These are phyloP conservation scores for Prolemur simus DNA, from an alignment of 2,113 vertebrate species.

Conservation along the genomic window DNA sequence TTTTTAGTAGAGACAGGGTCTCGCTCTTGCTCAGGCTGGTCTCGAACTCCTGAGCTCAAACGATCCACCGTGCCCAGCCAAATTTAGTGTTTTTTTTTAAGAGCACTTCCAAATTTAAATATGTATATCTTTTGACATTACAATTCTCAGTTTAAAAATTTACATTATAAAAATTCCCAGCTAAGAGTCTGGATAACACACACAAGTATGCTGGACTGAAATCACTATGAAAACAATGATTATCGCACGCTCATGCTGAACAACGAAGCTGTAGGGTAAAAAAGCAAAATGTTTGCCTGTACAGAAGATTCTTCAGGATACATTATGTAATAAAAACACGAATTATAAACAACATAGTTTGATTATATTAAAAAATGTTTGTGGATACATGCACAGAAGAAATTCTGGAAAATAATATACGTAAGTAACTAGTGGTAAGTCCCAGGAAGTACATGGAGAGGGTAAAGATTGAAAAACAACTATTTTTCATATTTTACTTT, in stretches of 20 bases:
- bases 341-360: background rate
- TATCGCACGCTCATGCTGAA: background rate
- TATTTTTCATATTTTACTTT: slow-evolving; percentile 35
- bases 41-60: no score
- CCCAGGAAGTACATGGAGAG: background rate
- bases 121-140: background rate
- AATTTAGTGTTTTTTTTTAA: background rate
- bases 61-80: no score
- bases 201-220: background rate
- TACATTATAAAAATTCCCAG: background rate
- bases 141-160: background rate
- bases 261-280: background rate
- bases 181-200: background rate
- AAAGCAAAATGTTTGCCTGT: background rate
- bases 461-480: background rate
- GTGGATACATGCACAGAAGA: background rate
- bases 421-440: background rate
- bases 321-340: background rate
- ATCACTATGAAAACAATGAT: background rate
- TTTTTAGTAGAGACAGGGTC: no score
- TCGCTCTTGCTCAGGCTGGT: no score
- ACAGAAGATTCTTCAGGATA: background rate
- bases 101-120: slow-evolving; percentile 1
- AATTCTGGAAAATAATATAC: background rate
- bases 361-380: background rate